These are phyloP conservation scores for Benthochromis sp. DNA, from an alignment of 2,113 vertebrate genomes.

Conservation along the genomic window DNA sequence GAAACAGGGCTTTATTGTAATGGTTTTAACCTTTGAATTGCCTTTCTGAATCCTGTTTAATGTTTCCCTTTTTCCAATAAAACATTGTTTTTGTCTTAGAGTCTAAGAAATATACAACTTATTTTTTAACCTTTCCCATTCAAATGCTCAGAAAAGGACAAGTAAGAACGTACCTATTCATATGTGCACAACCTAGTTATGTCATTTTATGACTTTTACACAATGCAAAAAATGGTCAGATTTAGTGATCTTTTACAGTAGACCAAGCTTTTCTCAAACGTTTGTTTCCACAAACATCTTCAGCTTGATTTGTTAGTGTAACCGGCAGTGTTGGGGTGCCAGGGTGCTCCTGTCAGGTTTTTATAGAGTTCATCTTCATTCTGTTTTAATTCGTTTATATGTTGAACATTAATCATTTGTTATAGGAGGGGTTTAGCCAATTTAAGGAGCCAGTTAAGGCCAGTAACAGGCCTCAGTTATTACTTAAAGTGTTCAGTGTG, in stretches of 20 bases:
- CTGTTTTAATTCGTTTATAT: not conserved
- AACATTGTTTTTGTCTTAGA: not conserved
- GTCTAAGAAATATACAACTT: not conserved
- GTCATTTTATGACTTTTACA: not conserved
- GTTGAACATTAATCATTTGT: not conserved
- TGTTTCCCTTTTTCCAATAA: not conserved
- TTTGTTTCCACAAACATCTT: not conserved
- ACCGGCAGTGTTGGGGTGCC: not conserved
- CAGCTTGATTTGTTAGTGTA: not conserved
- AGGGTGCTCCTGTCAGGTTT: not conserved
- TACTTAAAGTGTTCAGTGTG: not conserved
- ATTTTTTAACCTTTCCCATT: not conserved
- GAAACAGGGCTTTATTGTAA: not conserved
- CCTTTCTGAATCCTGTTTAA: not conserved
- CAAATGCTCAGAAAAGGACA: not conserved
- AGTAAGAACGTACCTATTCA: not conserved
- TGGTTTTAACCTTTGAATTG: not conserved
- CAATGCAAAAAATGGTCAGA: not conserved
- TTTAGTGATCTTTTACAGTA: not conserved
- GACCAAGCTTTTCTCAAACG: not conserved
- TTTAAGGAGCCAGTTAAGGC: not conserved
- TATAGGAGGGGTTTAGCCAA: not conserved
- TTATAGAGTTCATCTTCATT: not conserved
- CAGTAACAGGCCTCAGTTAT: not conserved
- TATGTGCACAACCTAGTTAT: not conserved